A percentile compares a stretch with the other conserved stretches of the same genome.
These are phyloP conservation scores for Bombus waltoni DNA, from an alignment of 1,140 invertebrate genomes.

Conservation along the genomic window DNA sequence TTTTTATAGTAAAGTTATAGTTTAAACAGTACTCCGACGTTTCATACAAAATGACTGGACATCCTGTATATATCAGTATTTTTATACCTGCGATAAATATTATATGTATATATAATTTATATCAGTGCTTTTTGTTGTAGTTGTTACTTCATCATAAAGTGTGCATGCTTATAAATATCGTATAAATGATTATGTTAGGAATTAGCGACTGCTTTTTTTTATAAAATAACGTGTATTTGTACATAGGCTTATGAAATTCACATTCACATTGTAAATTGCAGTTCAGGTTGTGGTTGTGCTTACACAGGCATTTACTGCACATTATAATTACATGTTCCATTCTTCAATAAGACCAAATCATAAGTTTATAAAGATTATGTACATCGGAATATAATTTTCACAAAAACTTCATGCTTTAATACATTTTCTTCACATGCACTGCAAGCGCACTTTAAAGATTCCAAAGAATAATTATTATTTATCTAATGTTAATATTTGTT, in stretches of 20 bases:
- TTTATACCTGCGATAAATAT: slow-evolving; percentile 40
- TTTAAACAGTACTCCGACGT: background rate
- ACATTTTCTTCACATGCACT: slow-evolving; percentile 28
- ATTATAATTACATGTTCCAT: slow-evolving; percentile 10
- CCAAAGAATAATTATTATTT: slow-evolving; percentile 49
- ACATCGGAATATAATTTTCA: slow-evolving; percentile 1
- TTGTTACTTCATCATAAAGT: slow-evolving; percentile 25
- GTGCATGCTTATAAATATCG: slow-evolving; percentile 47
- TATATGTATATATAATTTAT: slow-evolving; percentile 39
- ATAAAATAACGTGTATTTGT: slow-evolving; percentile 42
- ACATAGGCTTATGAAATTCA: slow-evolving; percentile 34
- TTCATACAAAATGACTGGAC: background rate
- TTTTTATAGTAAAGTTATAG: slow-evolving; percentile 1
- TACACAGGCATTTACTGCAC: slow-evolving; percentile 37
- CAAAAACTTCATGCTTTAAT: slow-evolving; percentile 29
- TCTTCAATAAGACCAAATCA: slow-evolving; percentile 1
- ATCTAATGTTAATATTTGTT: slow-evolving; percentile 25
- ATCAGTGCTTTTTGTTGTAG: slow-evolving; percentile 36
- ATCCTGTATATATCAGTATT: slow-evolving; percentile 45
- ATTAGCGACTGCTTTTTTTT: slow-evolving; percentile 36
- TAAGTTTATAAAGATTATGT: slow-evolving; percentile 17
- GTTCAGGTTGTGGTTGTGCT: slow-evolving; percentile 50
- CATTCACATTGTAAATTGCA: slow-evolving; percentile 44
- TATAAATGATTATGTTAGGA: slow-evolving; percentile 21
- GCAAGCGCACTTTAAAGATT: slow-evolving; percentile 31